phyloP scores from a whole-genome alignment of 2,888 invertebrate species.

The Embidobia sp. region DNA sequence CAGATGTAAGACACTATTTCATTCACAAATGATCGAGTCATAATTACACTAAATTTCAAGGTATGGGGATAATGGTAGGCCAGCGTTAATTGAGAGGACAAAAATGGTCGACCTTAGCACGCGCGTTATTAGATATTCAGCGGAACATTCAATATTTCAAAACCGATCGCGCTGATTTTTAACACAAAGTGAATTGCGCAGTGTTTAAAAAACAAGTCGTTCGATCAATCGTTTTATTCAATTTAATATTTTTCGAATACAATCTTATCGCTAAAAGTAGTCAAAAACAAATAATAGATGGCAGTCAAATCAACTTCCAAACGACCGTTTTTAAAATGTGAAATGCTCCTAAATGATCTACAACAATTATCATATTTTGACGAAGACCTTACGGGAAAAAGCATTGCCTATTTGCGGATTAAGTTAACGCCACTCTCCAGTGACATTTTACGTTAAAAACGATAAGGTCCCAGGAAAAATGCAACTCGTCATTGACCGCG shows the following conservation, averaged over 20 bases:
- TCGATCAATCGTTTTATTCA: neutral
- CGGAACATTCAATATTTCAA: slow-evolving; percentile 33
- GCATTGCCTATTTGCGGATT: slow-evolving; percentile 69
- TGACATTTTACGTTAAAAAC: slow-evolving; percentile 12
- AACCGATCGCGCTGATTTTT: slow-evolving; percentile 30
- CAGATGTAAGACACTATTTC: slow-evolving; percentile 29
- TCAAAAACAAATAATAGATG: slow-evolving; percentile 10
- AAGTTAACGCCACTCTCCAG: neutral
- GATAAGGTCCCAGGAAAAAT: slow-evolving; percentile 32
- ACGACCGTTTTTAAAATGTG: slow-evolving; percentile 42
- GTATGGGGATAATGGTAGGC: slow-evolving; percentile 56
- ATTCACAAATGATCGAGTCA: slow-evolving; percentile 20
- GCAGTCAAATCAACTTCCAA: slow-evolving; percentile 42
- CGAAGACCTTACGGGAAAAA: slow-evolving; percentile 74
- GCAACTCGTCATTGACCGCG: no score
- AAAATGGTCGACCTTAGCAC: neutral
- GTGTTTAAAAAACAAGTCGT: slow-evolving; percentile 3
- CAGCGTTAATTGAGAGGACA: slow-evolving; percentile 19
- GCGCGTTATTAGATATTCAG: neutral
- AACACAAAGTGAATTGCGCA: neutral
- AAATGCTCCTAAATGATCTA: slow-evolving; percentile 32
- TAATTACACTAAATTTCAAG: slow-evolving; percentile 6
- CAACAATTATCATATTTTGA: slow-evolving; percentile 48
- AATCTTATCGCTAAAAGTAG: slow-evolving; percentile 13
- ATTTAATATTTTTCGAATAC: neutral